Base-by-base conservation (phyloP, 2,888 invertebrate species). In the Drosophila eohydei region DNA sequence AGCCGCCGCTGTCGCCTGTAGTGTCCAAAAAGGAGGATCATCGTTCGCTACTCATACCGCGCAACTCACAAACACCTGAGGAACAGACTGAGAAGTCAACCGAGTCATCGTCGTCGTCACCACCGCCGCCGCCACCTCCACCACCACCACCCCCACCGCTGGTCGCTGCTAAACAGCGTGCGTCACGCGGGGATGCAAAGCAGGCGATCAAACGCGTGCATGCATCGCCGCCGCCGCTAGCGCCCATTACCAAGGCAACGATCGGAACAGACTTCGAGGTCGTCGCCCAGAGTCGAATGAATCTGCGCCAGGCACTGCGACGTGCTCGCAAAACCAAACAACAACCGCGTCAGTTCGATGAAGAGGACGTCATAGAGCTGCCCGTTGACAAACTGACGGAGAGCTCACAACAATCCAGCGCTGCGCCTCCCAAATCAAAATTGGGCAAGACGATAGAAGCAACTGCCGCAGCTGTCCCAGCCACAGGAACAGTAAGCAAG, bases 231-330 rank as follows among this genome's bases (percentile, higher is more conserved):
- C 81, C 83, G 14, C 83, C 81, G 2, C 34, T 83, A 41, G 75
- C 81, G 26, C 78, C 81, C 16, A 40, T 62, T 14, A 26, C 51
- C 12, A 66, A 62, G 30, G 3, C 56, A 0, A 14, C 61, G 0
- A 9, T 16, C 2, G 34, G 21, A 1, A 14, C 62, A 3, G 74
- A 73, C 63, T 64, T 74, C 41, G 73, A 81, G 40, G 58, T 36
- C 8, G 88, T 89, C 46, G 90, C 90, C 5, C 90, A 88, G 72
- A 92, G 92, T 63, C 91, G 93, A 3, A 68, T 90, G 74, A 92
- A 92, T 85, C 77, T 93, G 38, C 85, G 91, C 1, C 89, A 92
- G 64, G 92, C 92, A 0, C 59, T 93, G 21, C 91, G 88, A 26
- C 91, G 92, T 28, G 92, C 93, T 0, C 89, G 90, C 16, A 91